Base-by-base conservation (phyloP, 2,797 vertebrate genomes). In the Huso huso region DNA sequence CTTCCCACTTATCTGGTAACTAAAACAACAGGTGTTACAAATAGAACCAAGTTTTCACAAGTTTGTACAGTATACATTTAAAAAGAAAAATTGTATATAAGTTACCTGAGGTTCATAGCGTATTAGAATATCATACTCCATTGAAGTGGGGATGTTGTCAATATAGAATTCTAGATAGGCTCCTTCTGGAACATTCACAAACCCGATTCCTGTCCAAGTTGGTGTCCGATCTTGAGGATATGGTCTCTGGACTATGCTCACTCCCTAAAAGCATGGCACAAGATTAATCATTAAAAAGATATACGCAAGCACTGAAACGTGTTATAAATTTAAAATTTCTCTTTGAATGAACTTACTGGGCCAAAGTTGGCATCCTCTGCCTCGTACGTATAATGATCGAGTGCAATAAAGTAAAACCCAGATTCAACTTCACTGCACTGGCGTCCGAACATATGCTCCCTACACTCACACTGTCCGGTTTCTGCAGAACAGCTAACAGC, bases 311-410 rank as follows among this genome's bases (percentile, higher is more conserved):
- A 11, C 12, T 15, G 13, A 50, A 11, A 59, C 62, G 59, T 1
- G 18, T 48, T 8, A 60, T 8, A 51, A 12, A 64, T 55, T 52
- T 18, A 48, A 8, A 53, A 49, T 52, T 23, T 15, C 18, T 9
- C 57, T 51, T 60, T 15, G 4, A 74, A 7, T n/a, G 8, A 49
- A 92, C 95, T 93, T 81, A 99, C 96, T 0, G 94, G 95, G 72
- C 94, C 95, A 75, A 98, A 87, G 58, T 69, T 83, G 71, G 92
- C 92, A 12, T 95, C 90, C 75, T 99, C 96, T 0, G 95, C 96
- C 75, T 99, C 96, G 0, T 96, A 98, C 67, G 94, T 93, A 82
- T 99, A 98, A 83, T 99, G 95, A 76, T 99, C 96, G 58, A 99
- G 83, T 5, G 90, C 92, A 55, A 95, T 90, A 70, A 97, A 95